Percentiles rank a stretch among this genome's conserved stretches.
phyloP scores from a whole-genome alignment of 1,140 invertebrate genomes.

The Lutraria rhynchaena region DNA sequence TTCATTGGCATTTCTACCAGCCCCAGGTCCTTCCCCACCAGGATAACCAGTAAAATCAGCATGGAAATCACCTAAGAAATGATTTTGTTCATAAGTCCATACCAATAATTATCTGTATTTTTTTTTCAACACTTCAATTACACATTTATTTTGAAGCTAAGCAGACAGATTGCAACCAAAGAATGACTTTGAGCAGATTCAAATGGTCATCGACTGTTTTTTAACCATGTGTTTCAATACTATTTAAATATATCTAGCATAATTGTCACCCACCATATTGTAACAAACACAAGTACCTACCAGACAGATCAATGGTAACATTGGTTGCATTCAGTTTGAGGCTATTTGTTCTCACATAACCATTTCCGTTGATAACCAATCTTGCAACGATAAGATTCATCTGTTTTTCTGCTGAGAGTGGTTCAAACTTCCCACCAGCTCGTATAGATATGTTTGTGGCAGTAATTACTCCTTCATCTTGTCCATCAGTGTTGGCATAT shows the following conservation, averaged over 20 bases:
- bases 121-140: too few relatives aligned
- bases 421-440: constrained; percentile 73
- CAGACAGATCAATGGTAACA: constrained; percentile 73
- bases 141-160: too few relatives aligned
- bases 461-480: constrained; percentile 59
- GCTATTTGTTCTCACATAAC: constrained; percentile 70
- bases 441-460: constrained; percentile 68
- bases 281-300: too few relatives aligned
- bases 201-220: too few relatives aligned
- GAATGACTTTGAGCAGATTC: too few relatives aligned
- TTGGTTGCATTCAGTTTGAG: constrained; percentile 69
- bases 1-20: constrained; percentile 55
- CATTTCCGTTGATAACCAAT: constrained; percentile 71
- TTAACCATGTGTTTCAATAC: too few relatives aligned
- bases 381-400: constrained; percentile 63
- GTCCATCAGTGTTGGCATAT: constrained; percentile 65
- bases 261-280: too few relatives aligned
- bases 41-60: constrained; percentile 70
- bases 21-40: constrained; percentile 63
- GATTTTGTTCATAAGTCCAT: too few relatives aligned
- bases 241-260: too few relatives aligned
- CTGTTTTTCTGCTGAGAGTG: constrained; percentile 60
- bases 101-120: too few relatives aligned
- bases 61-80: constrained; percentile 72
- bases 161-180: too few relatives aligned